Conservation (phyloP, 30 jellyfish, hydroid and myxozoan genomes). For the Aurelia sp. region DNA sequence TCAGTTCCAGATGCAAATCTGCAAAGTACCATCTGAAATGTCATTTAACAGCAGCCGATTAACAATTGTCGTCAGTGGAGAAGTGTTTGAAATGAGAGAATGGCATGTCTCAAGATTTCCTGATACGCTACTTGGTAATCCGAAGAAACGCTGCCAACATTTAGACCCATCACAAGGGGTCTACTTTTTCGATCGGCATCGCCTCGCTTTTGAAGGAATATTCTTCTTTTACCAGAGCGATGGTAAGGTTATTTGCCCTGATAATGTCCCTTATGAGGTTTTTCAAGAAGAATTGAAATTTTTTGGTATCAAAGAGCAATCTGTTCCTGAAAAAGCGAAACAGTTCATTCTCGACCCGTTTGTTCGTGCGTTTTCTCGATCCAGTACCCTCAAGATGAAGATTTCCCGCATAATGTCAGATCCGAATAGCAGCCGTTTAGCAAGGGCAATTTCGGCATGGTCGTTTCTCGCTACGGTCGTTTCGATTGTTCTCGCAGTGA, state of each 20-base stretch:
- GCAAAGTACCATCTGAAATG: background rate
- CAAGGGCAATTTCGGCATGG: constrained; percentile 57
- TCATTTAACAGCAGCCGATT: constrained; percentile 24
- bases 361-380: background rate
- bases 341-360: constrained; percentile 59
- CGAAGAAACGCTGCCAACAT: constrained; percentile 57
- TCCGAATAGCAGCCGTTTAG: constrained; percentile 71
- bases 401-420: constrained; percentile 64
- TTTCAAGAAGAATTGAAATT: constrained; percentile 79
- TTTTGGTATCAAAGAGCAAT: constrained; percentile 62
- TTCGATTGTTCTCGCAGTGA: constrained; percentile 66
- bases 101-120: constrained; percentile 67
- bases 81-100: constrained; percentile 47
- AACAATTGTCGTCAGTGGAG: constrained; percentile 81
- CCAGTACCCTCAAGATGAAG: constrained; percentile 27
- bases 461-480: constrained; percentile 64
- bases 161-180: constrained; percentile 39
- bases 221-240: constrained; percentile 67
- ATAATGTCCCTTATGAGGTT: constrained; percentile 91
- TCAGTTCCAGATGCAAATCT: too few species aligned
- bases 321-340: constrained; percentile 61
- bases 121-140: constrained; percentile 83
- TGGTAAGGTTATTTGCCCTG: constrained; percentile 84
- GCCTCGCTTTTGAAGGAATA: constrained; percentile 89
- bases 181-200: constrained; percentile 83